Conservation (phyloP, 2,797 vertebrate genomes). For the Bradypus variegatus region DNA sequence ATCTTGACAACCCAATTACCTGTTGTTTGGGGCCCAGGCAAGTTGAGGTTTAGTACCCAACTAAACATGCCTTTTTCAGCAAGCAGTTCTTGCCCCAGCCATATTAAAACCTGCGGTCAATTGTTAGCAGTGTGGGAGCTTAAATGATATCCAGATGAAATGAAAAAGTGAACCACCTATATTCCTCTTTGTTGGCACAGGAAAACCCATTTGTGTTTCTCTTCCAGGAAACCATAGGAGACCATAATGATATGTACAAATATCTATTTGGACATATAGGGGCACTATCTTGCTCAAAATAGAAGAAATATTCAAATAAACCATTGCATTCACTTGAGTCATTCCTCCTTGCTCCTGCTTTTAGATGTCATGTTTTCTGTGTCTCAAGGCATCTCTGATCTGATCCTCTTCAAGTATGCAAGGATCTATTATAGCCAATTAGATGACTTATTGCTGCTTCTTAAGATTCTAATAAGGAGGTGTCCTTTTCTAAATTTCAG, state of each 20-base stretch:
- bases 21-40: not conserved
- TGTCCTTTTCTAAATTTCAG: not conserved
- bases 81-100: not conserved
- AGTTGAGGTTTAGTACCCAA: not conserved
- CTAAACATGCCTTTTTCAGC: not conserved
- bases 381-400: not conserved
- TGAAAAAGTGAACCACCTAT: not conserved
- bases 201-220: not conserved
- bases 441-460: not conserved
- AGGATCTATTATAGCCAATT: not conserved
- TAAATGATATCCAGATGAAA: not conserved
- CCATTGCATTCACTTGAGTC: not conserved
- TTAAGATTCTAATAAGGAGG: not conserved
- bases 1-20: not conserved
- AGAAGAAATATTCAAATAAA: not conserved
- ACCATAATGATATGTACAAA: not conserved
- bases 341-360: not conserved
- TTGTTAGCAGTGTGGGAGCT: not conserved
- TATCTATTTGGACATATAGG: not conserved
- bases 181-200: not conserved
- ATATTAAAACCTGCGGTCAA: not conserved
- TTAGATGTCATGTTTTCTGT: not conserved
- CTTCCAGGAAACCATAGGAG: not conserved
- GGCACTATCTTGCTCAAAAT: not conserved
- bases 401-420: not conserved